A percentile compares a stretch with the other conserved stretches of the same genome.
phyloP scores from a whole-genome alignment of 2,113 vertebrate species.

The Sinocyclocheilus anshuiensis region DNA sequence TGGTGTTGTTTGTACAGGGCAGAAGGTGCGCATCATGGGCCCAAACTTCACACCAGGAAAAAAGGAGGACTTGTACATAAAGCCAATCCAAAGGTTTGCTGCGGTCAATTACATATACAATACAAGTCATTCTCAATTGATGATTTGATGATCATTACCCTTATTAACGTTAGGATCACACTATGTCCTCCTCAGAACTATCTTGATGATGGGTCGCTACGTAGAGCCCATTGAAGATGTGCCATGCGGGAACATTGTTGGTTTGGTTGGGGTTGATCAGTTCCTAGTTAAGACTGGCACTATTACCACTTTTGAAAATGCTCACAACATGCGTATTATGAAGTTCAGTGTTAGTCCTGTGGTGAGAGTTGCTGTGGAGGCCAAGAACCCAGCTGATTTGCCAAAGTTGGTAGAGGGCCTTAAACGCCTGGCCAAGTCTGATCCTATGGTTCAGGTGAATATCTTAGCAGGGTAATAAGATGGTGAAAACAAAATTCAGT shows the following conservation, averaged over 20 bases:
- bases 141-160: no score
- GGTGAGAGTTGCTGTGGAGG: slow-evolving; percentile 69
- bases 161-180: no score
- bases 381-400: slow-evolving; percentile 71
- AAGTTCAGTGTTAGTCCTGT: slow-evolving; percentile 74
- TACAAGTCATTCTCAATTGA: no score
- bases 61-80: slow-evolving; percentile 74
- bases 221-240: slow-evolving; percentile 75
- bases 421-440: slow-evolving; percentile 71
- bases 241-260: slow-evolving; percentile 72
- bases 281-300: slow-evolving; percentile 71
- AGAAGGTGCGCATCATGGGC: slow-evolving; percentile 71
- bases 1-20: slow-evolving; percentile 66
- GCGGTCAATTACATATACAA: no score
- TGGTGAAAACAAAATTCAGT: not conserved
- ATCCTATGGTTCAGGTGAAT: slow-evolving; percentile 73
- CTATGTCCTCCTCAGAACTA: slow-evolving; percentile 55
- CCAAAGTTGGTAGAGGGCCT: slow-evolving; percentile 74
- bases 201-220: slow-evolving; percentile 74
- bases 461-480: not conserved
- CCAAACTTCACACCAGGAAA: slow-evolving; percentile 72
- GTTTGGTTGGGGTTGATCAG: slow-evolving; percentile 72
- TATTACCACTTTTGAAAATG: slow-evolving; percentile 70
- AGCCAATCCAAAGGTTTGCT: slow-evolving; percentile 71
- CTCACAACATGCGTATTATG: slow-evolving; percentile 72